Evolutionary conservation across 2,113 vertebrate genomes (phyloP).

Genomic region (Smithornis capensis): DNA sequence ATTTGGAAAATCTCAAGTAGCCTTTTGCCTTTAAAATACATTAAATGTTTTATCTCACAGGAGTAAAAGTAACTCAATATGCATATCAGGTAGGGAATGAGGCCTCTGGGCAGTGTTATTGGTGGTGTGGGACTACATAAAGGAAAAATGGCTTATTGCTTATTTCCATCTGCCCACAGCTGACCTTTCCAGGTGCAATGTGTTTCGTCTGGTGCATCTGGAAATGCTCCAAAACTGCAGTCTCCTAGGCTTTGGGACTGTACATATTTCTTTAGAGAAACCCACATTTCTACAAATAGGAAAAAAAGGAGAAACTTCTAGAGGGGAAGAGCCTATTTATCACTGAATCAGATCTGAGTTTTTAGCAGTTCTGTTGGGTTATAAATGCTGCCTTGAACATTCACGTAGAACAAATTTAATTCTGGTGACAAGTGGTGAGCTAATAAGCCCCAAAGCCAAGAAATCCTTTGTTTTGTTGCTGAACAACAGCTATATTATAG

Average conservation of each 20-base stretch:
- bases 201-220: not conserved
- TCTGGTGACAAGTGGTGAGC: not conserved
- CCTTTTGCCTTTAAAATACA: not conserved
- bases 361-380: not conserved
- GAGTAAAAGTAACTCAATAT: not conserved
- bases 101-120: not conserved
- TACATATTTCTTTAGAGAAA: not conserved
- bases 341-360: not conserved
- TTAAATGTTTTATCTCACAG: not conserved
- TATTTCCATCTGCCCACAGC: slow-evolving; percentile 18
- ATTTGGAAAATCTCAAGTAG: not conserved
- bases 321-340: not conserved
- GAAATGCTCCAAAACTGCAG: not conserved
- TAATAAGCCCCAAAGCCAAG: not conserved
- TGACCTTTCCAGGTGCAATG: not conserved
- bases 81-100: not conserved
- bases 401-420: not conserved
- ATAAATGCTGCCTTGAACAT: not conserved
- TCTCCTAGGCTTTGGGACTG: not conserved
- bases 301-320: not conserved
- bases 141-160: not conserved
- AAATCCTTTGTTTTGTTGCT: not conserved
- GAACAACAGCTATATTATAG: not conserved
- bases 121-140: not conserved
- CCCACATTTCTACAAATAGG: not conserved